Evolutionary conservation across 2,888 invertebrate species (phyloP).

Genomic region (Fabriciana adippe): DNA sequence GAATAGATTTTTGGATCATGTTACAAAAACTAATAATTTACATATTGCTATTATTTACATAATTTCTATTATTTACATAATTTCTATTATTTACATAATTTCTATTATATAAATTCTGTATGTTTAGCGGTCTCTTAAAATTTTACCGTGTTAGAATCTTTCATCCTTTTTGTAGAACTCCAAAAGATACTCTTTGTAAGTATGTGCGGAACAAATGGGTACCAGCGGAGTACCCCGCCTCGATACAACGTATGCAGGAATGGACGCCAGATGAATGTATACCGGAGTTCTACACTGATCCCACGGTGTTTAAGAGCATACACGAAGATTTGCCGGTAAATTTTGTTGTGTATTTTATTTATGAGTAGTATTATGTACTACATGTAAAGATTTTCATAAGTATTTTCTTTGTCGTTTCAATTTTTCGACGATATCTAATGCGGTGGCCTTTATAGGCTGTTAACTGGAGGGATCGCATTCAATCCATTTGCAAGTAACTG

Average conservation of each 20-base stretch:
- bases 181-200: conserved; percentile 92
- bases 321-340: conserved; percentile 93
- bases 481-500: no score
- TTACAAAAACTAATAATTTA: background rate
- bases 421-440: no score
- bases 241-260: conserved; percentile 94
- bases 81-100: background rate
- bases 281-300: conserved; percentile 97
- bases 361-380: no score
- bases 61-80: background rate
- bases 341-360: background rate
- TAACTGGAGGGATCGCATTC: no score
- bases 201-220: conserved; percentile 97
- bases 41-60: background rate
- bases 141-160: background rate
- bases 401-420: no score
- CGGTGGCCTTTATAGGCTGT: no score
- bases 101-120: no score
- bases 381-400: no score
- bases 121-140: no score
- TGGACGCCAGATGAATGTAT: conserved; percentile 99
- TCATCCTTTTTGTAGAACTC: conserved; percentile 76
- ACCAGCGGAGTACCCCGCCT: conserved; percentile 93
- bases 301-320: conserved; percentile 95
- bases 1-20: background rate